Conservation (phyloP, 2,888 invertebrate species). For the Steromphala cineraria region DNA sequence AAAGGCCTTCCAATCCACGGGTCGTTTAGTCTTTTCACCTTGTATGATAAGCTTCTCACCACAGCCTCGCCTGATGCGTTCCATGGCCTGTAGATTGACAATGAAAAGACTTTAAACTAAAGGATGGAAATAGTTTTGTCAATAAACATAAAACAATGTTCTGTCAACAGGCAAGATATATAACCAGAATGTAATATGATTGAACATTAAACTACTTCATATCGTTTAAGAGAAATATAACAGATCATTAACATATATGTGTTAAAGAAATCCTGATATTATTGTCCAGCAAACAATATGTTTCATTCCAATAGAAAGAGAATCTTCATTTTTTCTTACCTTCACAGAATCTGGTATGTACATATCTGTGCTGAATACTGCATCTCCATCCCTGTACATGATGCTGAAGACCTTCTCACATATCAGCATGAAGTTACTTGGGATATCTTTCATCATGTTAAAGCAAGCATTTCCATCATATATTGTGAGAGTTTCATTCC, state of each 20-base stretch:
- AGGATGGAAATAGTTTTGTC: too few relatives aligned
- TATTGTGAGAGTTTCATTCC: neutral
- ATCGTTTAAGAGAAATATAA: too few relatives aligned
- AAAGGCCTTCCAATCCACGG: neutral
- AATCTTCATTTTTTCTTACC: too few relatives aligned
- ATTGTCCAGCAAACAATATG: too few relatives aligned
- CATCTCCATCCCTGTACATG: neutral
- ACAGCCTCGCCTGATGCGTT: neutral
- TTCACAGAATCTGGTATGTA: neutral
- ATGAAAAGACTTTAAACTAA: too few relatives aligned
- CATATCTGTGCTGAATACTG: neutral
- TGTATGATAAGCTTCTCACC: neutral
- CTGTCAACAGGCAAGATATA: too few relatives aligned
- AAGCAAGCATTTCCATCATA: neutral
- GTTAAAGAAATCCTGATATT: too few relatives aligned
- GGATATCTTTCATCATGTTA: neutral
- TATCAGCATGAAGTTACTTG: neutral
- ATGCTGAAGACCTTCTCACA: neutral
- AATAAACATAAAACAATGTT: too few relatives aligned
- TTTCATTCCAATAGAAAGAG: too few relatives aligned
- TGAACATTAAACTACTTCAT: too few relatives aligned
- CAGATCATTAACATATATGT: too few relatives aligned
- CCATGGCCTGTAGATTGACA: neutral
- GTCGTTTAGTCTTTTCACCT: neutral
- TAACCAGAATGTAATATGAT: too few relatives aligned